Percentiles rank a stretch among this genome's conserved stretches.
Conservation (phyloP, 64 coral and sea anemone species). For the Stichodactyla helianthus region DNA sequence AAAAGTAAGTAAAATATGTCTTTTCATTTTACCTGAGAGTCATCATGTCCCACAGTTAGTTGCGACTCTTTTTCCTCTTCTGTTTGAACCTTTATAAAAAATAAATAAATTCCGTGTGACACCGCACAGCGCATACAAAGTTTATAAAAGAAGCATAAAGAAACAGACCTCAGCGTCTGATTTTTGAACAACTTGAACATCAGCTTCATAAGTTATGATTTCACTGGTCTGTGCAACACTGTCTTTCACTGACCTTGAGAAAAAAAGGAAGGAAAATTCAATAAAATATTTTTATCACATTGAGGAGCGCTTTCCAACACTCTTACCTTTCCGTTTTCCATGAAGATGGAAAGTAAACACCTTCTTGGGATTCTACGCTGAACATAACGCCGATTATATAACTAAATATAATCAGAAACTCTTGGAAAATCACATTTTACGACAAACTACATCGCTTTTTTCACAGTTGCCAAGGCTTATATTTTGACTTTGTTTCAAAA, state of each 20-base stretch:
- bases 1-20: background rate
- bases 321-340: slow-evolving; percentile 91
- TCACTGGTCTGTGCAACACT: slow-evolving; percentile 78
- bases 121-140: background rate
- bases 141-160: background rate
- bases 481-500: slow-evolving; percentile 49
- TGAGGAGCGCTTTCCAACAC: background rate
- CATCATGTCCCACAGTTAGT: slow-evolving; percentile 20
- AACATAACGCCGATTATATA: slow-evolving; percentile 38
- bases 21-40: slow-evolving; percentile 29
- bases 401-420: background rate
- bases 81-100: slow-evolving; percentile 38
- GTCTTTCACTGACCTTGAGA: slow-evolving; percentile 59
- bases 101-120: background rate
- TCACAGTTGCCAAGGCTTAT: background rate
- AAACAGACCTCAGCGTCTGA: slow-evolving; percentile 55
- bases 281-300: background rate
- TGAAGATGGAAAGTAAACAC: slow-evolving; percentile 71
- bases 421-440: background rate
- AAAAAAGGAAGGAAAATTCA: background rate
- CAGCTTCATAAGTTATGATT: slow-evolving; percentile 87
- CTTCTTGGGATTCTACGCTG: slow-evolving; percentile 72
- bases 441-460: background rate
- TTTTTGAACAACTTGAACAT: slow-evolving; percentile 55
- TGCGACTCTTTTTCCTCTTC: slow-evolving; percentile 47